These are phyloP conservation scores for Musca vetustissima DNA, from an alignment of 1,140 invertebrate genomes.

Conservation along the genomic window DNA sequence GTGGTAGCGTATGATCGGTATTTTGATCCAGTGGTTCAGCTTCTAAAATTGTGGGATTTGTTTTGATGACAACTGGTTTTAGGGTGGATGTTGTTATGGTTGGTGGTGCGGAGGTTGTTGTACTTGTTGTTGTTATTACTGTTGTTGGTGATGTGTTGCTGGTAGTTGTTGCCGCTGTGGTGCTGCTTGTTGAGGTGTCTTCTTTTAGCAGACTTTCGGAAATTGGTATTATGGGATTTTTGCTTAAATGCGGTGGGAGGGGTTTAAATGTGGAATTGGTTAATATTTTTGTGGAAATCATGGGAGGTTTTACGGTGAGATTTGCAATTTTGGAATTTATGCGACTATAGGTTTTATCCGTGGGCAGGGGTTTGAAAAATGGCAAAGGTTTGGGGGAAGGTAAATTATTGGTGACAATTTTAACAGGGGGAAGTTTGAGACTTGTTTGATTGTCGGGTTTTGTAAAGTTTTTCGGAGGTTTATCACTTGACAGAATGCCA, in stretches of 20 bases:
- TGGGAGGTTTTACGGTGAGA: slow-evolving; percentile 42
- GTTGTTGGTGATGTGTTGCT: slow-evolving; percentile 27
- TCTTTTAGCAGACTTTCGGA: not conserved
- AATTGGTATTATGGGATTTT: slow-evolving; percentile 23
- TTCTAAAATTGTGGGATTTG: slow-evolving; percentile 55
- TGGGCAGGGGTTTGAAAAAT: slow-evolving; percentile 45
- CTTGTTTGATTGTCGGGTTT: not conserved
- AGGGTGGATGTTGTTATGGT: slow-evolving; percentile 19
- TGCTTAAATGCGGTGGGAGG: slow-evolving; percentile 18
- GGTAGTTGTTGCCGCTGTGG: slow-evolving; percentile 20
- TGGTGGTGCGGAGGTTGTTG: not conserved
- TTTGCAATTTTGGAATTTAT: slow-evolving; percentile 51
- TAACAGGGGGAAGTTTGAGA: not conserved
- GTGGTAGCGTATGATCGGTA: slow-evolving; percentile 61
- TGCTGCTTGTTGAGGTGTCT: slow-evolving; percentile 25
- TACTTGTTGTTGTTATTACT: slow-evolving; percentile 11
- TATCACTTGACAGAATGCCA: slow-evolving; percentile 5
- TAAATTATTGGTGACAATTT: not conserved
- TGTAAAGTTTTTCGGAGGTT: not conserved
- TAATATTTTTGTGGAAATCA: not conserved
- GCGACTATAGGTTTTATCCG: slow-evolving; percentile 39
- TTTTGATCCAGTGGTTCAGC: slow-evolving; percentile 41
- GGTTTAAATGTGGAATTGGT: slow-evolving; percentile 34
- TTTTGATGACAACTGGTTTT: slow-evolving; percentile 47
- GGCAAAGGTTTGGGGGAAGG: slow-evolving; percentile 35